phyloP scores from a whole-genome alignment of 2,797 vertebrate genomes.

The Syngnathus acus region DNA sequence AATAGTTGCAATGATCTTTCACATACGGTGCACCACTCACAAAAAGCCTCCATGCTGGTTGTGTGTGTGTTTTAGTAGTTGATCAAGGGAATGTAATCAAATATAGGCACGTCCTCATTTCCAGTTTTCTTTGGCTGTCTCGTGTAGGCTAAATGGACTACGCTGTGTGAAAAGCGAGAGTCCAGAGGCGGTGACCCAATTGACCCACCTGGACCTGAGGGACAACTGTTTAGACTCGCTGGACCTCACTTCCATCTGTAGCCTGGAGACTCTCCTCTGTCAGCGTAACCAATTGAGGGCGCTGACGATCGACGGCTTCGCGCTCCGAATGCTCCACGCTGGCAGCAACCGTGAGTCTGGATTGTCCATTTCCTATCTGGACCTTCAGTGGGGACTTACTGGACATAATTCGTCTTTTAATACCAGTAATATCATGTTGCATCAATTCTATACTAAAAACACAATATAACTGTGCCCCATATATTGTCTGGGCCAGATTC shows the following conservation, averaged over 20 bases:
- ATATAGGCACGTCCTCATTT: neutral
- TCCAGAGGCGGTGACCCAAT: constrained; percentile 76
- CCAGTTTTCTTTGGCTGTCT: neutral
- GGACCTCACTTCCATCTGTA: constrained; percentile 81
- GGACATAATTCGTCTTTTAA: too few species aligned
- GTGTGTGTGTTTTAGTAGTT: too few species aligned
- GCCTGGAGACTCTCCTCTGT: constrained; percentile 86
- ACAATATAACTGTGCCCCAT: too few species aligned
- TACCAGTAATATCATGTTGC: too few species aligned
- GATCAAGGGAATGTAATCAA: neutral
- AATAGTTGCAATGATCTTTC: neutral
- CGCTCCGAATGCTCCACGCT: constrained; percentile 81
- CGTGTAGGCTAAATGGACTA: constrained; percentile 81
- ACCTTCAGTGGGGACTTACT: too few species aligned
- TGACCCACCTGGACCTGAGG: constrained; percentile 85
- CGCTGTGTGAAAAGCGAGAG: constrained; percentile 67
- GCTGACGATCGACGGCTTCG: constrained; percentile 83
- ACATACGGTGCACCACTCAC: too few species aligned
- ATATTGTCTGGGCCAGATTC: too few species aligned
- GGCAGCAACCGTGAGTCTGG: constrained; percentile 78
- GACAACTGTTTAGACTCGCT: constrained; percentile 82
- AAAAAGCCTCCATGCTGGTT: too few species aligned
- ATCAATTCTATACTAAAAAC: too few species aligned
- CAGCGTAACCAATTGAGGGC: constrained; percentile 84
- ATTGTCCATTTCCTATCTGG: too few species aligned